Conservation (phyloP, 2,113 vertebrate species). For the Dasyurus viverrinus region DNA sequence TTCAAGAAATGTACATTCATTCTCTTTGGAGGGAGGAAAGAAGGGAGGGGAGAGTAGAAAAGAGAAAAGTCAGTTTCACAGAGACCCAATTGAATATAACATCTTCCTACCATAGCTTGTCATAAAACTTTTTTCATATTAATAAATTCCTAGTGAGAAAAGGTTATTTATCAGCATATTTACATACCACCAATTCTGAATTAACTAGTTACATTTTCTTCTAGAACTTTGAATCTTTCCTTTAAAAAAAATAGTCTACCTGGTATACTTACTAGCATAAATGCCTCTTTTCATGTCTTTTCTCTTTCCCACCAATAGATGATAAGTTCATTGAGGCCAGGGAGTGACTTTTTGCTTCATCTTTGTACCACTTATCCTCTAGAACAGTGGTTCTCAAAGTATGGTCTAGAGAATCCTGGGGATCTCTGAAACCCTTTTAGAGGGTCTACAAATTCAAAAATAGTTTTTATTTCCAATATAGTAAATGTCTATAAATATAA, state of each 20-base stretch:
- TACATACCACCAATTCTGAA: not conserved
- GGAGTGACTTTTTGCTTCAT: not conserved
- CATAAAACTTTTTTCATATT: not conserved
- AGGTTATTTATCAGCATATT: not conserved
- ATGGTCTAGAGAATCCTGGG: too few species aligned
- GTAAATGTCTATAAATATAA: too few species aligned
- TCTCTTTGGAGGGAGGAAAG: not conserved
- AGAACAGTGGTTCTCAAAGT: too few species aligned
- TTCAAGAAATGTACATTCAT: not conserved
- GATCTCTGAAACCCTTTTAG: too few species aligned
- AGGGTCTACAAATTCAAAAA: too few species aligned
- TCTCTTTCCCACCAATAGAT: not conserved
- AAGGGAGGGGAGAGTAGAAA: not conserved
- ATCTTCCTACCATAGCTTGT: not conserved
- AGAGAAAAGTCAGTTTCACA: not conserved
- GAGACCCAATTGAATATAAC: accelerated
- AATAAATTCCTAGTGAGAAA: slow-evolving; percentile 10
- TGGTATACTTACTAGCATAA: not conserved
- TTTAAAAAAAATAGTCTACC: not conserved
- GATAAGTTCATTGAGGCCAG: not conserved
- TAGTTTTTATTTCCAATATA: too few species aligned
- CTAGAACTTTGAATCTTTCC: not conserved
- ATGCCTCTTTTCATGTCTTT: not conserved
- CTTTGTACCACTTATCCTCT: not conserved
- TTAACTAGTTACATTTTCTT: not conserved